Conservation (phyloP, 2,113 vertebrate genomes). For the Cyanoderma ruficeps region DNA sequence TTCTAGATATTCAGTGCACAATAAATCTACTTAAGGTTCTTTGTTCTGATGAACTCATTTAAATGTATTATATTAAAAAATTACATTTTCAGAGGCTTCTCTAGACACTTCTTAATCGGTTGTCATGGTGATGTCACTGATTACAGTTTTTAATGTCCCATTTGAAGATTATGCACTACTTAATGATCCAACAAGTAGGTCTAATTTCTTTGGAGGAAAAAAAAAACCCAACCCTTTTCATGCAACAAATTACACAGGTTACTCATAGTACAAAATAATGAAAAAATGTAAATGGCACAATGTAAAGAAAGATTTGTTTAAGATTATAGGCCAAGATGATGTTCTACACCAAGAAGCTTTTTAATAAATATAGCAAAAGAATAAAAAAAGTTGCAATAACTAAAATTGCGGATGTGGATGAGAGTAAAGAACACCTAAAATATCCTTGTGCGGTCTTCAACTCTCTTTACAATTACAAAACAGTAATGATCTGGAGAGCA, state of each 20-base stretch:
- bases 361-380: neutral
- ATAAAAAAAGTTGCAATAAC: neutral
- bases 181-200: slow-evolving; percentile 26
- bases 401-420: neutral
- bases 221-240: neutral
- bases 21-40: slow-evolving; percentile 34
- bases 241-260: neutral
- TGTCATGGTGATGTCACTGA: slow-evolving; percentile 60
- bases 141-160: slow-evolving; percentile 53
- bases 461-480: neutral
- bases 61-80: slow-evolving; percentile 58
- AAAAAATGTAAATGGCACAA: neutral
- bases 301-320: neutral
- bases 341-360: neutral
- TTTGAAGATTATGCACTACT: slow-evolving; percentile 41
- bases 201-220: slow-evolving; percentile 14
- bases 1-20: slow-evolving; percentile 21
- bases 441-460: neutral
- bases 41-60: slow-evolving; percentile 54
- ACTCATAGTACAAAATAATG: neutral
- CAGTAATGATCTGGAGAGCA: neutral
- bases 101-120: slow-evolving; percentile 41
- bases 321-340: neutral
- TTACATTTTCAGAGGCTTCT: slow-evolving; percentile 41
- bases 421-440: neutral